Percentiles rank a stretch among this genome's conserved stretches.
These are phyloP conservation scores for Vanessa atalanta DNA, from an alignment of 1,140 invertebrate genomes.

Conservation along the genomic window DNA sequence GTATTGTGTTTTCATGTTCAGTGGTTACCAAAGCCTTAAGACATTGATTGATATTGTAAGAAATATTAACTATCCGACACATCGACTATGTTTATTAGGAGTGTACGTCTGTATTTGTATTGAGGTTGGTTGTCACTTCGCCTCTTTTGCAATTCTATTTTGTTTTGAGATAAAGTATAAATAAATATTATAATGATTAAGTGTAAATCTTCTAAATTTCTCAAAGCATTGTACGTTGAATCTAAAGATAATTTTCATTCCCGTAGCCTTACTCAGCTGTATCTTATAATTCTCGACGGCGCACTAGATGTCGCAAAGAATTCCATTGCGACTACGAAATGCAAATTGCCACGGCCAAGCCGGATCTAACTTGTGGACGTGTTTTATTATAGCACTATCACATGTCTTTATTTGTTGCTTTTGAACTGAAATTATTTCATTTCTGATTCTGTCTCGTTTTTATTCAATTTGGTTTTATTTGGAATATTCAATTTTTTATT, in stretches of 20 bases:
- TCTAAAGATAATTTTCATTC: conserved; percentile 3
- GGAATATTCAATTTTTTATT: no score
- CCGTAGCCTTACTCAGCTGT: conserved; percentile 1
- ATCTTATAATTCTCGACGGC: conserved; percentile 30
- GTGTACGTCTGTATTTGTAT: not conserved
- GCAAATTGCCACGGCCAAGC: conserved; percentile 47
- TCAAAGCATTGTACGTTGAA: not conserved
- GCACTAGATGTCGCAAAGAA: conserved; percentile 38
- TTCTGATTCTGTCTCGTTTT: not conserved
- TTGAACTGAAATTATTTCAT: not conserved
- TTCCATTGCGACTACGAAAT: conserved; percentile 47
- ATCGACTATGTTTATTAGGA: not conserved
- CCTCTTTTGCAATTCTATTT: no score
- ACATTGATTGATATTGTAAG: no score
- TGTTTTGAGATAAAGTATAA: no score
- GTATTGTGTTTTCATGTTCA: no score
- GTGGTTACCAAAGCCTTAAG: no score
- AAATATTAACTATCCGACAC: no score
- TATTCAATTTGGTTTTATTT: not conserved
- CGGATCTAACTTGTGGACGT: conserved; percentile 42
- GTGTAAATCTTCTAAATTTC: not conserved
- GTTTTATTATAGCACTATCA: conserved; percentile 12
- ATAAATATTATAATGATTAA: no score
- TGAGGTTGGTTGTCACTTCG: no score
- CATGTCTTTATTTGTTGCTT: conserved; percentile 6